phyloP scores from a whole-genome alignment of 2,797 vertebrate genomes.

The Sebastes cheni region DNA sequence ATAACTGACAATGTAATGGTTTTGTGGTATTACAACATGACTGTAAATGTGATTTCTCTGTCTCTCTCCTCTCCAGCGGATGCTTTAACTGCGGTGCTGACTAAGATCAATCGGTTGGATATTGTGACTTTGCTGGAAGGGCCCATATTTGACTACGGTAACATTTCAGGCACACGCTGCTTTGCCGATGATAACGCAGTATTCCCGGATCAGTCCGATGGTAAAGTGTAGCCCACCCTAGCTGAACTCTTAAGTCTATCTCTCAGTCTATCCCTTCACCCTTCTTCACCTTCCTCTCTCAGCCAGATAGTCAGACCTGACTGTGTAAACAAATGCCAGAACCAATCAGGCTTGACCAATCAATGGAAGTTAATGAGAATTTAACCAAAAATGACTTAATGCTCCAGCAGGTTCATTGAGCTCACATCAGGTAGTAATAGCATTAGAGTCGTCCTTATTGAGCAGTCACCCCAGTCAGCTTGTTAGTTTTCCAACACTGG shows the following conservation, averaged over 20 bases:
- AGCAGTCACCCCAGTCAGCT: slow-evolving; percentile 25
- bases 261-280: slow-evolving; percentile 81
- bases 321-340: slow-evolving; percentile 56
- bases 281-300: slow-evolving; percentile 80
- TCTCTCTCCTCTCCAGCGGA: slow-evolving; percentile 87
- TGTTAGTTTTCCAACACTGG: slow-evolving; percentile 38
- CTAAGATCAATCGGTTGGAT: slow-evolving; percentile 99
- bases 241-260: slow-evolving; percentile 79
- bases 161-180: slow-evolving; percentile 99
- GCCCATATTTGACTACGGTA: slow-evolving; percentile 99
- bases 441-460: slow-evolving; percentile 11
- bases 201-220: slow-evolving; percentile 98
- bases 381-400: slow-evolving; percentile 13
- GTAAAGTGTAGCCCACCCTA: slow-evolving; percentile 91
- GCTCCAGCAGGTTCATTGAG: slow-evolving; percentile 34
- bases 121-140: slow-evolving; percentile 99
- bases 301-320: slow-evolving; percentile 67
- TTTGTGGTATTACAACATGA: background rate
- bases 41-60: background rate
- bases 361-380: slow-evolving; percentile 5
- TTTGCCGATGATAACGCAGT: slow-evolving; percentile 99
- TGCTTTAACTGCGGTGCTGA: slow-evolving; percentile 97
- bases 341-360: slow-evolving; percentile 59
- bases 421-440: slow-evolving; percentile 21
- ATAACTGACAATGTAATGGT: background rate